Evolutionary conservation across 2,888 invertebrate genomes (phyloP).

Genomic region (Lasioglossum leucozonium): DNA sequence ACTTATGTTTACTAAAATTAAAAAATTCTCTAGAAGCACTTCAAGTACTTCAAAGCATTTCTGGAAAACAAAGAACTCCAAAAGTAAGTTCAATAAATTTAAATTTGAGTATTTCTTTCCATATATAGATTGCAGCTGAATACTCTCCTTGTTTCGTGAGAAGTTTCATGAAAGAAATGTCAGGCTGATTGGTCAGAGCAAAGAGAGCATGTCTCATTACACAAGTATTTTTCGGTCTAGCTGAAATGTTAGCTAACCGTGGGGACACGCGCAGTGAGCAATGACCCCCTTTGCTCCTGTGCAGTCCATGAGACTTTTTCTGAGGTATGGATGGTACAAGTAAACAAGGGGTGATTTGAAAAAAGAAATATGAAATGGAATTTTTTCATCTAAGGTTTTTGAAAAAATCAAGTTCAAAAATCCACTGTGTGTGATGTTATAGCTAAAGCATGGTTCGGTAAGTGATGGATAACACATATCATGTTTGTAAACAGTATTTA

Average conservation of each 20-base stretch:
- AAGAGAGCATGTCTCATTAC: neutral
- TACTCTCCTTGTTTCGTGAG: neutral
- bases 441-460: too few relatives aligned
- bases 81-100: slow-evolving; percentile 85
- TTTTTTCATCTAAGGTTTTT: neutral
- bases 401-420: neutral
- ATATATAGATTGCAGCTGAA: neutral
- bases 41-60: slow-evolving; percentile 86
- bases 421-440: neutral
- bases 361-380: neutral
- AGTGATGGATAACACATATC: too few relatives aligned
- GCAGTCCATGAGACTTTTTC: neutral
- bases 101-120: slow-evolving; percentile 1
- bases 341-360: neutral
- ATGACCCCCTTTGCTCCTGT: neutral
- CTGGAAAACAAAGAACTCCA: slow-evolving; percentile 89
- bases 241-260: neutral
- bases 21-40: slow-evolving; percentile 88
- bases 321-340: neutral
- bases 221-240: neutral
- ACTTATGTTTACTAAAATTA: slow-evolving; percentile 89
- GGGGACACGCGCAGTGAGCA: neutral
- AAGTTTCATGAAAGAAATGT: too few relatives aligned
- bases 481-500: too few relatives aligned
- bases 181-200: too few relatives aligned